These are phyloP conservation scores for Tenthredo livida DNA, from an alignment of 2,888 invertebrate species.

Conservation along the genomic window DNA sequence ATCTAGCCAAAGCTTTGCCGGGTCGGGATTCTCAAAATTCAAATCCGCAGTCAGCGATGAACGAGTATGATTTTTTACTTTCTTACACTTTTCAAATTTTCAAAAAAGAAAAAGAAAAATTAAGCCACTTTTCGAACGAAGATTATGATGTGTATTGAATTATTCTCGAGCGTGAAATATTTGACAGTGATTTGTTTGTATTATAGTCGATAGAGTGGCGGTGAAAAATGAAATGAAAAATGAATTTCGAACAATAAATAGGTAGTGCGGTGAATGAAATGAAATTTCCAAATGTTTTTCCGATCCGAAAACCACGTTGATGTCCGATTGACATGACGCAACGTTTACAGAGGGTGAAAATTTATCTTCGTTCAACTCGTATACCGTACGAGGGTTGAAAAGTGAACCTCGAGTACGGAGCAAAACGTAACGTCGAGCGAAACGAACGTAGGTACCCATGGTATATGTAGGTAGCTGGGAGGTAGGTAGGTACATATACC, in stretches of 20 bases:
- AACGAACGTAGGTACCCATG: constrained; percentile 12
- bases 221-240: neutral
- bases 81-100: neutral
- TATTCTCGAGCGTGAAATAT: neutral
- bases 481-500: neutral
- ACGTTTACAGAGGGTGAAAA: constrained; percentile 7
- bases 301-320: neutral
- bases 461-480: constrained; percentile 6
- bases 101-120: neutral
- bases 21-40: neutral
- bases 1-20: neutral
- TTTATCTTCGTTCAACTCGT: neutral
- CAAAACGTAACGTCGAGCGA: neutral
- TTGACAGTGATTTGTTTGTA: constrained; percentile 8
- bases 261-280: constrained; percentile 1
- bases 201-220: neutral
- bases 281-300: neutral
- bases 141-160: constrained; percentile 23
- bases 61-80: neutral
- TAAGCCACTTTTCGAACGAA: neutral
- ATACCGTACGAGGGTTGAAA: neutral
- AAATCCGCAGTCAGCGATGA: neutral
- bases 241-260: neutral
- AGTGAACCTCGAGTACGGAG: neutral
- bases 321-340: constrained; percentile 21